Conservation (phyloP, 2,797 vertebrate species). For the Rhinogobio ventralis region DNA sequence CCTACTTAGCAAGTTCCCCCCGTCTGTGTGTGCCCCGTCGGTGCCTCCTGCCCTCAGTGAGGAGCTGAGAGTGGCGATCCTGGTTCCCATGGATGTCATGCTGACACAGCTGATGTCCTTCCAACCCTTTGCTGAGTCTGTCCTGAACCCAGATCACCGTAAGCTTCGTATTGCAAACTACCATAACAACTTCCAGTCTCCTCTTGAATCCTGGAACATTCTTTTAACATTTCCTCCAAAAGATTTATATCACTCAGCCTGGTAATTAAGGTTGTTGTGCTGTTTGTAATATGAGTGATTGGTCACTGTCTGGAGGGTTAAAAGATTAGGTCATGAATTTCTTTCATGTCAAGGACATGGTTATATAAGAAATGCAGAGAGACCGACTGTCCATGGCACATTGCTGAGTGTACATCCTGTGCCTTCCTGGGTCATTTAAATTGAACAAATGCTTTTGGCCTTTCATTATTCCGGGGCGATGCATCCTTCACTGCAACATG, state of each 20-base stretch:
- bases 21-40: conserved; percentile 79
- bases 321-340: neutral
- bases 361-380: conserved; percentile 24
- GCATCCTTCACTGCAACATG: neutral
- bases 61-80: conserved; percentile 83
- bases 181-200: neutral
- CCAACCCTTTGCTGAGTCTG: conserved; percentile 81
- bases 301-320: neutral
- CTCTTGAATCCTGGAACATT: neutral
- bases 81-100: conserved; percentile 86
- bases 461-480: neutral
- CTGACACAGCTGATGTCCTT: conserved; percentile 84
- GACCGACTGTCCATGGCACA: neutral
- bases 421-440: conserved; percentile 5
- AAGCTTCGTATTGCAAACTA: conserved; percentile 58
- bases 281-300: neutral
- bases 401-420: conserved; percentile 37
- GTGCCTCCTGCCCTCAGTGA: conserved; percentile 76
- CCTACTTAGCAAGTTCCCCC: conserved; percentile 85
- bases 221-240: neutral
- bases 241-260: neutral
- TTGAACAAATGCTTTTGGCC: neutral
- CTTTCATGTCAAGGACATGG: neutral
- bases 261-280: neutral
- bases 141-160: conserved; percentile 82